Conservation (phyloP, 92 coral and sea anemone species). For the Paragorgia papillata region DNA sequence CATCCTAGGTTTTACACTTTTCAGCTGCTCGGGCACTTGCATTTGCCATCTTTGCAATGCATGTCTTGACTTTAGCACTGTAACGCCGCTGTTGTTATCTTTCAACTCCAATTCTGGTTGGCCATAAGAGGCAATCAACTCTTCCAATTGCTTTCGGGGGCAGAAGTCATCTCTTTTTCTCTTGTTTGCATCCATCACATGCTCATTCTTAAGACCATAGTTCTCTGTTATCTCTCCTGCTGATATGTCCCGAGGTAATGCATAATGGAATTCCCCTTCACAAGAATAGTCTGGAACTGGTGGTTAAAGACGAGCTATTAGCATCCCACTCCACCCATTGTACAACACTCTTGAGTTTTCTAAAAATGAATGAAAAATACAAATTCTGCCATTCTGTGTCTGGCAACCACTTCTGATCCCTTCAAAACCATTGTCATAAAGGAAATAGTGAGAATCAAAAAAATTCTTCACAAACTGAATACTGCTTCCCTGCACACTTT, state of each 20-base stretch:
- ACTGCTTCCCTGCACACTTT: constrained; percentile 56
- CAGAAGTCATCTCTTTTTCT: constrained; percentile 58
- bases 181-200: constrained; percentile 14
- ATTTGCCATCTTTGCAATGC: constrained; percentile 37
- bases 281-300: constrained; percentile 64
- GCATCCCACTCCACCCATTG: constrained; percentile 56
- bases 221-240: constrained; percentile 52
- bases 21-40: constrained; percentile 58
- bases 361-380: constrained; percentile 36
- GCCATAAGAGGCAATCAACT: constrained; percentile 48
- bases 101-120: constrained; percentile 40
- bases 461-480: constrained; percentile 50
- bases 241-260: constrained; percentile 37
- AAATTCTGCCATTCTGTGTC: constrained; percentile 24
- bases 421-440: constrained; percentile 62
- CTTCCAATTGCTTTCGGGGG: constrained; percentile 48
- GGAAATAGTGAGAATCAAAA: constrained; percentile 40
- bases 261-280: constrained; percentile 48
- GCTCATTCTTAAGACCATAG: constrained; percentile 49
- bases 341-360: constrained; percentile 44
- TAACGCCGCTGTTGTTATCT: constrained; percentile 41
- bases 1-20: constrained; percentile 60
- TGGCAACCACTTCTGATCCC: constrained; percentile 49
- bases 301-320: constrained; percentile 48
- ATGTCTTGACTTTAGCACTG: constrained; percentile 49